A percentile compares a stretch with the other conserved stretches of the same genome.
These are phyloP conservation scores for Etheostoma cragini DNA, from an alignment of 2,113 vertebrate species.

Conservation along the genomic window DNA sequence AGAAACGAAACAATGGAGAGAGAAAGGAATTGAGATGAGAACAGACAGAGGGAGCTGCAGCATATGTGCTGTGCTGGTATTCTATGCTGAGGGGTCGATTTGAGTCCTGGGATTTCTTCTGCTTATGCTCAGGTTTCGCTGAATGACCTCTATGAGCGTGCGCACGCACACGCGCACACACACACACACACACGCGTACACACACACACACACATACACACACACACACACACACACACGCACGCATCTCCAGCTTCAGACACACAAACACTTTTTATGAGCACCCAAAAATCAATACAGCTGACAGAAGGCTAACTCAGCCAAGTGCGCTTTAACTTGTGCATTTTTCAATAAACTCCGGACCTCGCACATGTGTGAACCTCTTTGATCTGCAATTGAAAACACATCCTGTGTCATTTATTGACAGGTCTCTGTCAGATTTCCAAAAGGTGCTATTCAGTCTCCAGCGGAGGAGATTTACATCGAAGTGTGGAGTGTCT, in stretches of 20 bases:
- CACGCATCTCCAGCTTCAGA: slow-evolving; percentile 20
- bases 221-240: background rate
- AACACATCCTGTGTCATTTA: slow-evolving; percentile 28
- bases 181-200: slow-evolving; percentile 26
- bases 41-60: slow-evolving; percentile 54
- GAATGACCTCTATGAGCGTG: slow-evolving; percentile 79
- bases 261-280: slow-evolving; percentile 48
- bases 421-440: background rate
- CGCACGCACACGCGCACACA: slow-evolving; percentile 40
- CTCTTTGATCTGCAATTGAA: slow-evolving; percentile 58
- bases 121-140: slow-evolving; percentile 80
- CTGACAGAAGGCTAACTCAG: slow-evolving; percentile 30
- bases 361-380: slow-evolving; percentile 29
- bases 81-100: slow-evolving; percentile 76
- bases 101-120: slow-evolving; percentile 78
- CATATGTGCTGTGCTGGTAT: slow-evolving; percentile 79
- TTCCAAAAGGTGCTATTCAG: slow-evolving; percentile 3
- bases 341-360: slow-evolving; percentile 46
- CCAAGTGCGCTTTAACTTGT: slow-evolving; percentile 36
- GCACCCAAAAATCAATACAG: slow-evolving; percentile 47
- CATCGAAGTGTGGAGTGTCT: slow-evolving; percentile 13
- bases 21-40: slow-evolving; percentile 25
- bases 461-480: background rate
- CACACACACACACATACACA: slow-evolving; percentile 14
- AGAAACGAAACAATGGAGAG: slow-evolving; percentile 26